Evolutionary conservation across 2,888 invertebrate species (phyloP).

Genomic region (Slavum lentiscoides): DNA sequence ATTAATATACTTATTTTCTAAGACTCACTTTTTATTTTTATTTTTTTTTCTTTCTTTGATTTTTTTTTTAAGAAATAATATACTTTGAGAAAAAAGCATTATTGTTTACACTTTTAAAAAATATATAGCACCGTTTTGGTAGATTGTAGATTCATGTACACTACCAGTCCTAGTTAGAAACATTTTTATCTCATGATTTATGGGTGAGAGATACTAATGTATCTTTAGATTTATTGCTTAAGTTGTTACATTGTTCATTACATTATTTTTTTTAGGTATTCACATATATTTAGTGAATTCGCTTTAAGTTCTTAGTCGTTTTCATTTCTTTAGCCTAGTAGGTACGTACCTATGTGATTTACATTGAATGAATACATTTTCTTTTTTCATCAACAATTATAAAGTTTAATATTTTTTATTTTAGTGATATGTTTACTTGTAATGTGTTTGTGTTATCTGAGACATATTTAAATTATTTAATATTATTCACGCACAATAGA

Average conservation of each 20-base stretch:
- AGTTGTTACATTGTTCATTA: constrained; percentile 20
- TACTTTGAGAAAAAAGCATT: background rate
- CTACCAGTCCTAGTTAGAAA: constrained; percentile 5
- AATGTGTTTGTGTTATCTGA: background rate
- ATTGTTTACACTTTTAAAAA: background rate
- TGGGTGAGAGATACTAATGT: constrained; percentile 13
- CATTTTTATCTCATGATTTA: constrained; percentile 39
- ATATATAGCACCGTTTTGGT: background rate
- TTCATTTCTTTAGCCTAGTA: background rate
- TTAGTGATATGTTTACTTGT: background rate
- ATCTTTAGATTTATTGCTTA: constrained; percentile 33
- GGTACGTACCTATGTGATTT: background rate
- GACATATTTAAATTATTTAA: background rate
- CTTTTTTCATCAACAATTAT: too few relatives aligned
- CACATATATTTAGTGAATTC: background rate
- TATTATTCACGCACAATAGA: background rate
- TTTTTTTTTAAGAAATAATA: background rate
- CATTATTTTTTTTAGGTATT: background rate
- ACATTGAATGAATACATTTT: background rate
- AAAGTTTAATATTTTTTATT: too few relatives aligned
- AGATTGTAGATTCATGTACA: constrained; percentile 4
- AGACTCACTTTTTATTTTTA: too few relatives aligned
- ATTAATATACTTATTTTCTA: too few relatives aligned
- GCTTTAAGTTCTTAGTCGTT: background rate
- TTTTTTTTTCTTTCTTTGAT: background rate